Evolutionary conservation across 92 coral and sea anemone genomes (phyloP).

Genomic region (Blastomussa wellsi): DNA sequence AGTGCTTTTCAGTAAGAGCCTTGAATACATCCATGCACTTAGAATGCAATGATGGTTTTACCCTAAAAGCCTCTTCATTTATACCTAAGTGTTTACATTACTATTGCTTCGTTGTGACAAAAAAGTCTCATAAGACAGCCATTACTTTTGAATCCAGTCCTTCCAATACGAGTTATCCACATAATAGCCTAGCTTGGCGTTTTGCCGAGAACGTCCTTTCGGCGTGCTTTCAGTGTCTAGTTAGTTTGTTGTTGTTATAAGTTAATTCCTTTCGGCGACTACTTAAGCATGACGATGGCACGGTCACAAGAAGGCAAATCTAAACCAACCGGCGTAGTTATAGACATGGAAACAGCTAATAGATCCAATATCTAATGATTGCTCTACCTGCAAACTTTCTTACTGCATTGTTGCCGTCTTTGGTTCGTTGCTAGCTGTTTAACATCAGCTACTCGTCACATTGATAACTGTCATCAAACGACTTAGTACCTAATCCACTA

Average conservation of each 20-base stretch:
- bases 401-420: not conserved
- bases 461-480: not conserved
- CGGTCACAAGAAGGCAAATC: not conserved
- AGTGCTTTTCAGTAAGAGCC: no score
- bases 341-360: not conserved
- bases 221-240: not conserved
- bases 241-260: not conserved
- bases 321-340: not conserved
- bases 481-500: constrained; percentile 2
- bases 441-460: not conserved
- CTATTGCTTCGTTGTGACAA: not conserved
- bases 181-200: not conserved
- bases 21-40: no score
- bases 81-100: not conserved
- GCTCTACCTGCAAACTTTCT: not conserved
- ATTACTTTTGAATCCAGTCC: not conserved
- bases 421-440: not conserved
- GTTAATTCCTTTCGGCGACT: not conserved
- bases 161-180: not conserved
- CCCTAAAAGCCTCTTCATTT: not conserved
- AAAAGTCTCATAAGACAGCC: not conserved
- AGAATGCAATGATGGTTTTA: not conserved
- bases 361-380: not conserved
- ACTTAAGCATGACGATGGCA: not conserved
- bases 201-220: not conserved